Conservation (phyloP, 2,113 vertebrate genomes). For the Eubucco bourcierii region DNA sequence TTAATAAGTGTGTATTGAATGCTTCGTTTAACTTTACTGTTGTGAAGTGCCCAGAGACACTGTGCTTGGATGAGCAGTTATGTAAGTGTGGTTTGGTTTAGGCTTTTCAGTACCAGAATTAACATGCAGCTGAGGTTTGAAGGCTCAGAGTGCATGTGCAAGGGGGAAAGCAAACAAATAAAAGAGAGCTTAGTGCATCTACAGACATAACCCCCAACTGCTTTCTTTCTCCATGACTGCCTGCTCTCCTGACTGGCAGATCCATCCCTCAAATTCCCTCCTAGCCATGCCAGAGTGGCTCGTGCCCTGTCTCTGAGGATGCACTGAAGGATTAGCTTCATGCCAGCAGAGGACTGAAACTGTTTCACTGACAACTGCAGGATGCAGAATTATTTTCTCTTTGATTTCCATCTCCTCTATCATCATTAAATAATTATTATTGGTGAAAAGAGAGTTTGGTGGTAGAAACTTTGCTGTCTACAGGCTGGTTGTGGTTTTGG, state of each 20-base stretch:
- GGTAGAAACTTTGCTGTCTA: neutral
- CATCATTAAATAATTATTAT: neutral
- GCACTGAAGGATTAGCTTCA: neutral
- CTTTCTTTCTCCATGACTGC: neutral
- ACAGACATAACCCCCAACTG: neutral
- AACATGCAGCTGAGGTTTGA: slow-evolving; percentile 28
- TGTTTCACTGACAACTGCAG: neutral
- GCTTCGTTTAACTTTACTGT: slow-evolving; percentile 71
- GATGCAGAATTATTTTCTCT: neutral
- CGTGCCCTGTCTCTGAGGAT: neutral
- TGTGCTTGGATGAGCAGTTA: slow-evolving; percentile 63
- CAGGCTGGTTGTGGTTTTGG: neutral
- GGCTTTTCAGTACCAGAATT: slow-evolving; percentile 45
- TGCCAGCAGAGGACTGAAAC: neutral
- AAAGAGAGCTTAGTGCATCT: neutral
- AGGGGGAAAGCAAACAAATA: neutral
- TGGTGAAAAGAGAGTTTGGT: neutral
- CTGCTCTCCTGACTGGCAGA: neutral
- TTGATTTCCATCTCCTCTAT: fast-evolving
- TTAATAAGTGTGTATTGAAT: slow-evolving; percentile 70
- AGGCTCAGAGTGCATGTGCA: neutral
- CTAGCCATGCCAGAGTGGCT: neutral
- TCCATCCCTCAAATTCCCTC: neutral
- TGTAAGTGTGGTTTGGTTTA: slow-evolving; percentile 50
- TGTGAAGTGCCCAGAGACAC: slow-evolving; percentile 62